phyloP scores from a whole-genome alignment of 1,140 invertebrate genomes.

The Ericerus pela region DNA sequence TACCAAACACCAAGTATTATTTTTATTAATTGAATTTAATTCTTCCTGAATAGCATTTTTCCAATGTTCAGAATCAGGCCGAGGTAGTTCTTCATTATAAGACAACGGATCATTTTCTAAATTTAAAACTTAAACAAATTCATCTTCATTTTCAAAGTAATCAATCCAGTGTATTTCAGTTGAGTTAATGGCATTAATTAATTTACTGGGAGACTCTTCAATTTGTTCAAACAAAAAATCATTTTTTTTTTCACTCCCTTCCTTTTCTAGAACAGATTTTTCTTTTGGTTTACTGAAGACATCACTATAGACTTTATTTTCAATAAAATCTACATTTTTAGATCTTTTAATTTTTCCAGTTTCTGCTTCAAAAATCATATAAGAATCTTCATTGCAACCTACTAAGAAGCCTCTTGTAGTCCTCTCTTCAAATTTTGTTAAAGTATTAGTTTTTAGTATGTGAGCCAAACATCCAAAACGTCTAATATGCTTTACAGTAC shows the following conservation, averaged over 20 bases:
- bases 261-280: too few relatives aligned
- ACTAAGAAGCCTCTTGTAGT: neutral
- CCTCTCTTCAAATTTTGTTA: neutral
- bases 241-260: too few relatives aligned
- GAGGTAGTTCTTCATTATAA: neutral
- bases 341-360: too few relatives aligned
- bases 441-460: neutral
- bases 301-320: too few relatives aligned
- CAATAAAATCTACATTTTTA: too few relatives aligned
- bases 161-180: neutral
- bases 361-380: neutral
- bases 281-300: too few relatives aligned
- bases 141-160: neutral
- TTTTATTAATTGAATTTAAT: constrained; percentile 5
- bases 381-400: neutral
- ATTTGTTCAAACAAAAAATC: too few relatives aligned
- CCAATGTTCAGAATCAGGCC: neutral
- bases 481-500: neutral
- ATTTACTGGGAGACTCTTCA: too few relatives aligned
- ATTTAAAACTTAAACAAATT: neutral
- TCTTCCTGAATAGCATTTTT: neutral
- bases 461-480: neutral
- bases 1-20: neutral
- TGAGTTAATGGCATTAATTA: neutral
- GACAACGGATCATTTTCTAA: neutral